Evolutionary conservation across 2,113 vertebrate species (phyloP).

Genomic region (Pelvicachromis taeniatus): DNA sequence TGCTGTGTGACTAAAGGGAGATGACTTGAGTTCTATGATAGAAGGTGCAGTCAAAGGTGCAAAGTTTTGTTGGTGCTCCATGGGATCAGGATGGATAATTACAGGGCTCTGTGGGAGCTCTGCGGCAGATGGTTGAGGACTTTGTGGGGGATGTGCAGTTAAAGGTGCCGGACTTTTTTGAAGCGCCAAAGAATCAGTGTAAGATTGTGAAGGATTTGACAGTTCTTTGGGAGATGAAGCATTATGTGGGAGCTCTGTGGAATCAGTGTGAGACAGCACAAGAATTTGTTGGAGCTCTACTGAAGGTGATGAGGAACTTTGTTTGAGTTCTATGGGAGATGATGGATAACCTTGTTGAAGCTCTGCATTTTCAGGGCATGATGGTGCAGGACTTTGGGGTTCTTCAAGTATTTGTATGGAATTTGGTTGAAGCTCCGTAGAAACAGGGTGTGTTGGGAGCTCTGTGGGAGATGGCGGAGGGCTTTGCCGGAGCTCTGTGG

Average conservation of each 20-base stretch:
- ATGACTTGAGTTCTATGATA: fast-evolving
- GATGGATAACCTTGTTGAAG: not conserved
- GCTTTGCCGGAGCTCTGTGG: not conserved
- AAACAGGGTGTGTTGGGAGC: not conserved
- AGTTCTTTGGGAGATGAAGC: not conserved
- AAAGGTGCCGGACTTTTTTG: not conserved
- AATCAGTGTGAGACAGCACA: not conserved
- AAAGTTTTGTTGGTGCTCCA: not conserved
- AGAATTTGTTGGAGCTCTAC: not conserved
- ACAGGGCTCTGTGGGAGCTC: not conserved
- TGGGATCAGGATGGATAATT: not conserved
- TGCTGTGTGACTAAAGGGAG: not conserved
- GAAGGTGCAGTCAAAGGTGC: not conserved
- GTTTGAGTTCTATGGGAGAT: not conserved
- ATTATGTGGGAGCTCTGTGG: not conserved
- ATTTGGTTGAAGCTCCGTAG: not conserved
- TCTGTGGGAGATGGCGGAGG: not conserved
- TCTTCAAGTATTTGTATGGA: not conserved
- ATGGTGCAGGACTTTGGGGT: not conserved
- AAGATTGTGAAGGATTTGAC: not conserved
- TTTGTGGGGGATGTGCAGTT: not conserved
- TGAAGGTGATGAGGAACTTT: not conserved
- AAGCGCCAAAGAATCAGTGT: not conserved
- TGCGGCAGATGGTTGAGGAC: not conserved
- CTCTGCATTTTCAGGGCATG: not conserved